Percentiles rank a stretch among this genome's conserved stretches.
Conservation (phyloP, 2,888 invertebrate species). For the Dasysyrphus albostriatus region DNA sequence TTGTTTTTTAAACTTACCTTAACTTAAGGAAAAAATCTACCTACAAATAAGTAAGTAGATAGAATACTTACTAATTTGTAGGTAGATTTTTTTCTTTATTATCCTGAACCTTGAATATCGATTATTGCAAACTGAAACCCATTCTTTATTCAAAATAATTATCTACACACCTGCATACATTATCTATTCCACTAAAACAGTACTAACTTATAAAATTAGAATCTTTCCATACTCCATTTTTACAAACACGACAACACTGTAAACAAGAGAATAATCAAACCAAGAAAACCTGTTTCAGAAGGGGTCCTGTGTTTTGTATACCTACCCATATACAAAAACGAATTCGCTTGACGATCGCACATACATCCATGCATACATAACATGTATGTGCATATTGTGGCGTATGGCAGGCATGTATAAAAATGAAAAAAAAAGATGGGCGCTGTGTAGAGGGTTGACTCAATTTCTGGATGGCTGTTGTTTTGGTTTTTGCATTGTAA, state of each 20-base stretch:
- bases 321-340: neutral
- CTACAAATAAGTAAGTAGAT: too few relatives aligned
- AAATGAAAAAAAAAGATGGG: neutral
- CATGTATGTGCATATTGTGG: neutral
- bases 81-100: too few relatives aligned
- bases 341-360: neutral
- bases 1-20: too few relatives aligned
- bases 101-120: too few relatives aligned
- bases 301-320: neutral
- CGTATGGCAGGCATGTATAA: neutral
- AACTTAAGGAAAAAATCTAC: too few relatives aligned
- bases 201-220: neutral
- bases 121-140: too few relatives aligned
- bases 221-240: too few relatives aligned
- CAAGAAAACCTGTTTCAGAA: neutral
- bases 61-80: too few relatives aligned
- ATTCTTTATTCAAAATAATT: too few relatives aligned
- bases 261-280: too few relatives aligned
- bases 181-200: too few relatives aligned
- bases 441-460: neutral
- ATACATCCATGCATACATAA: neutral
- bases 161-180: too few relatives aligned
- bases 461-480: neutral
- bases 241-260: neutral
- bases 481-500: neutral